Conservation (phyloP, 2,113 vertebrate genomes). For the Zapornia atra region DNA sequence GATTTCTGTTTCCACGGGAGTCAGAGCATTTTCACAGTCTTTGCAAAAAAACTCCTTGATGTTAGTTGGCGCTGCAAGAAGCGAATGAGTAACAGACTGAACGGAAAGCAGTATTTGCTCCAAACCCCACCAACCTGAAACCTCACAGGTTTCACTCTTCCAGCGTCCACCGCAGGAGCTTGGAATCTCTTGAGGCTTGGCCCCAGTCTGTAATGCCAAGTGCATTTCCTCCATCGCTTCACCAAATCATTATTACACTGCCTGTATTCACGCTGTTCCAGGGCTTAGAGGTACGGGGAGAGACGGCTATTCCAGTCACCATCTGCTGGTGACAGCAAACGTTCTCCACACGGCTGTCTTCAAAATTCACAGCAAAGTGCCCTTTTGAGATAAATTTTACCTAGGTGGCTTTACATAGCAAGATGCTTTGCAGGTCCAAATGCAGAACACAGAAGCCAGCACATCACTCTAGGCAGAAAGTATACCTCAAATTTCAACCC, state of each 20-base stretch:
- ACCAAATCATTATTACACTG: neutral
- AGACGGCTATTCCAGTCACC: neutral
- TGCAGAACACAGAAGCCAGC: neutral
- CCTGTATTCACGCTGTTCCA: neutral
- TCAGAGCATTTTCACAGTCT: neutral
- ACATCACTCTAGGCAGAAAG: neutral
- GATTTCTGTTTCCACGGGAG: neutral
- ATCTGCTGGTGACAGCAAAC: conserved; percentile 21
- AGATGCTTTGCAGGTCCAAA: neutral
- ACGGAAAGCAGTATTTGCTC: neutral
- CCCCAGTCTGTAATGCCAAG: neutral
- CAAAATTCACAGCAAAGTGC: conserved; percentile 19
- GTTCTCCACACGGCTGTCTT: neutral
- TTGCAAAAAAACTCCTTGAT: neutral
- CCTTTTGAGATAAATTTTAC: conserved; percentile 27
- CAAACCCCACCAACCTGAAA: neutral
- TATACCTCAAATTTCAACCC: neutral
- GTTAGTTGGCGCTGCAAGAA: neutral
- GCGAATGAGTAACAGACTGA: neutral
- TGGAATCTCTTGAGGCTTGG: neutral
- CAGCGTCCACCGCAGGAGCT: neutral
- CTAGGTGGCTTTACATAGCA: neutral
- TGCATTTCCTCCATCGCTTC: neutral
- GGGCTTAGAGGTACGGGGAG: neutral
- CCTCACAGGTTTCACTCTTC: neutral